Percentiles rank a stretch among this genome's conserved stretches.
phyloP scores from a whole-genome alignment of 1,140 invertebrate genomes.

The Sarcophaga peregrina region DNA sequence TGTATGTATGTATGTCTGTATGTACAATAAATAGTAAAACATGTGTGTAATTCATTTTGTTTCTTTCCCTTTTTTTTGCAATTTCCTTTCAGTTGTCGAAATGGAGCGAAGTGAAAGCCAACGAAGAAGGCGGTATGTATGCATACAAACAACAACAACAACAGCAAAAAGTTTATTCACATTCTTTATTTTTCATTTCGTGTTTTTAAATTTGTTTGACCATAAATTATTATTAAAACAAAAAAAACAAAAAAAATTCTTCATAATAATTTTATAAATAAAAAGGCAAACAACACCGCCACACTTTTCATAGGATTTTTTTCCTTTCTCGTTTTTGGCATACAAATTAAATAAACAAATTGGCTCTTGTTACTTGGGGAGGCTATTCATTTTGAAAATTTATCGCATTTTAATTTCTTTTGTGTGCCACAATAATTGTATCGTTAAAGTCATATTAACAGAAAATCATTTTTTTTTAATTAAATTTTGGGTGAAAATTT shows the following conservation, averaged over 20 bases:
- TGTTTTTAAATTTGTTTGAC: not conserved
- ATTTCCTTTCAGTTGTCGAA: constrained; percentile 60
- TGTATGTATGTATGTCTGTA: too few relatives aligned
- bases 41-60: too few relatives aligned
- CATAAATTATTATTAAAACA: not conserved
- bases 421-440: not conserved
- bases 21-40: too few relatives aligned
- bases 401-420: not conserved
- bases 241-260: not conserved
- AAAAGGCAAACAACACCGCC: not conserved
- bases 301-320: not conserved
- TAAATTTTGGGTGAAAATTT: too few relatives aligned
- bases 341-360: constrained; percentile 27
- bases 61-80: not conserved
- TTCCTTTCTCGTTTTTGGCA: not conserved
- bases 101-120: constrained; percentile 63
- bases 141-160: not conserved
- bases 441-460: not conserved
- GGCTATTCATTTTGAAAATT: too few relatives aligned
- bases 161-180: constrained; percentile 14
- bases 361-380: not conserved
- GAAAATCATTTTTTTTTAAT: too few relatives aligned
- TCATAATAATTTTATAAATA: not conserved
- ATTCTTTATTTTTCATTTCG: not conserved
- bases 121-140: constrained; percentile 64